phyloP scores from a whole-genome alignment of 1,140 invertebrate genomes.

The Macrobrachium rosenbergii region DNA sequence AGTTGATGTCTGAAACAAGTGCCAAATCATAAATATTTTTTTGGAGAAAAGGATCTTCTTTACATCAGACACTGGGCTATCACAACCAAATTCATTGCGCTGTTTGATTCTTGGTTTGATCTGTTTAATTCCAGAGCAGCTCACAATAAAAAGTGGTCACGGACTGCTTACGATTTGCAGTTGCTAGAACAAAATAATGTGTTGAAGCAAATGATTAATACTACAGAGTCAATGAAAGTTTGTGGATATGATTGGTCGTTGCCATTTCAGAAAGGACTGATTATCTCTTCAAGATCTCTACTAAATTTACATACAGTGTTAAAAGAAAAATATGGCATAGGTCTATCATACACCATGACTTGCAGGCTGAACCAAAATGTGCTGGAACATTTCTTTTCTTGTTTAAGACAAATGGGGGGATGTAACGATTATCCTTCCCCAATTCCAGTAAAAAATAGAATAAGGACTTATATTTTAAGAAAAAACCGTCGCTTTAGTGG shows the following conservation, averaged over 20 bases:
- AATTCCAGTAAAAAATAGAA: too few species aligned
- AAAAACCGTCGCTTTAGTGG: too few species aligned
- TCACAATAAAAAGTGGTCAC: neutral
- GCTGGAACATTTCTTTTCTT: too few species aligned
- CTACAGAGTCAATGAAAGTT: neutral
- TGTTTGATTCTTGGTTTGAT: slow-evolving; percentile 8
- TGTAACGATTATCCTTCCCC: too few species aligned
- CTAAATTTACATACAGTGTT: neutral
- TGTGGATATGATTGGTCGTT: neutral
- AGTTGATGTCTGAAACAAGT: too few species aligned
- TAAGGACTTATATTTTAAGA: too few species aligned
- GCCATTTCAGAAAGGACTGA: slow-evolving; percentile 11
- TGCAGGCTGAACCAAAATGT: too few species aligned
- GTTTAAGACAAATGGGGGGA: too few species aligned
- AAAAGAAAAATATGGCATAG: slow-evolving; percentile 1
- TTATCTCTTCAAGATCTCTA: neutral
- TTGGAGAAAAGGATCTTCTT: too few species aligned
- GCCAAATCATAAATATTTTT: too few species aligned
- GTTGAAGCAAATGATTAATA: neutral
- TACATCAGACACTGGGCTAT: neutral
- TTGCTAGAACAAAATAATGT: neutral
- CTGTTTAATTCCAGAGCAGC: neutral
- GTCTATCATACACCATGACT: neutral
- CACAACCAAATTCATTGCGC: slow-evolving; percentile 2
- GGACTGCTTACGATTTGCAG: slow-evolving; percentile 2